Percentiles rank a stretch among this genome's conserved stretches.
Conservation (phyloP, 2,113 vertebrate species). For the Sclerurus mexicanus region DNA sequence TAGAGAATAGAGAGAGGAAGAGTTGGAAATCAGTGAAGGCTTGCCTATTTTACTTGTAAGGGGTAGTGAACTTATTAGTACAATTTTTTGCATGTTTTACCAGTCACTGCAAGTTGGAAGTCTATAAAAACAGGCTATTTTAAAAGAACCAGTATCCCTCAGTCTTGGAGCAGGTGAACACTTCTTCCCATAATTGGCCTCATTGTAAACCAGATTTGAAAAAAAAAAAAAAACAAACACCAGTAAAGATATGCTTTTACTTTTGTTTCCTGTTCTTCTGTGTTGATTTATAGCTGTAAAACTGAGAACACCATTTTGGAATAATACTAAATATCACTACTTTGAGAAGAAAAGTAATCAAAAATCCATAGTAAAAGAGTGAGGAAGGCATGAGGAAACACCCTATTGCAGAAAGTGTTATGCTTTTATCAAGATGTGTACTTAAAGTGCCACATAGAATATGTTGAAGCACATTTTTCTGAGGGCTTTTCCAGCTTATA, state of each 20-base stretch:
- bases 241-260: background rate
- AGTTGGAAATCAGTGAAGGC: background rate
- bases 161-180: background rate
- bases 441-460: background rate
- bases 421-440: background rate
- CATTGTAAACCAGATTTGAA: background rate
- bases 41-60: background rate
- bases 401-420: background rate
- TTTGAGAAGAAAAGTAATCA: background rate
- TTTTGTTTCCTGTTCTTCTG: background rate
- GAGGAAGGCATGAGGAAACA: background rate
- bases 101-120: background rate
- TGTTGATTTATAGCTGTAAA: background rate
- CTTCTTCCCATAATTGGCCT: background rate
- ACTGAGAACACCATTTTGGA: background rate
- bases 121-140: background rate
- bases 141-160: background rate
- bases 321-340: background rate
- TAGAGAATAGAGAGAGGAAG: background rate
- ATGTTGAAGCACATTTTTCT: background rate
- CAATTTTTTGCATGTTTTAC: background rate
- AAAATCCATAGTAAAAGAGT: background rate
- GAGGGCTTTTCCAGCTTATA: background rate
- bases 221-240: too few relatives aligned
- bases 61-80: background rate